Evolutionary conservation across 2,113 vertebrate species (phyloP), one percentile per base, ranked within the genome.

Genomic region (Bubo bubo): DNA sequence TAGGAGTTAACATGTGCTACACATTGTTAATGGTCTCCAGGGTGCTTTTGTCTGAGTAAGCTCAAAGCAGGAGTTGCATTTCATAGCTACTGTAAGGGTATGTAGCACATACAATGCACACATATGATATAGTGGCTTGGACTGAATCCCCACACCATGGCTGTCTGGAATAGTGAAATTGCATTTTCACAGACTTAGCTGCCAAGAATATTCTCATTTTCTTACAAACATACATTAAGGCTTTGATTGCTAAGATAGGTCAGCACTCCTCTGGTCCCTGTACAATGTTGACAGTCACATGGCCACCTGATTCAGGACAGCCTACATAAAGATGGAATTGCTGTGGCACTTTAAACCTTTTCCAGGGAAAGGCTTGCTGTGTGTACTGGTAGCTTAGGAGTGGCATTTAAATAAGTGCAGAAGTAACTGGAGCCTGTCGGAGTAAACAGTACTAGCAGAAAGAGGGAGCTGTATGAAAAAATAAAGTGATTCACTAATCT

Each of bases 281-380:
- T 8, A 55, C 23, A 58, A 19, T 0, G 0, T 21, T 70, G 32
- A 14, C 50, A 82, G 77, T 75, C 11, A 3, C 18, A 59, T 12
- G 16, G 23, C 39, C 7, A 12, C 4, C 0, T 2, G 39, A 49
- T 72, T 67, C 60, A 79, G 35, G 16, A 16, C 15, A 76, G 28
- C 13, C 12, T 58, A 63, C 22, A 28, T 79, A 55, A 79, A 82
- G 43, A 35, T 12, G 7, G 30, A 86, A 87, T 58, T 91, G 53
- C 56, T 91, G 21, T 2, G 2, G 20, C 10, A 24, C 17, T 66
- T 87, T 41, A 70, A 81, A 13, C 9, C 14, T 88, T 90, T 89
- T 76, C 39, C 30, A 76, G 9, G 17, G 70, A 59, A 30, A 85
- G 8, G 6, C 35, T 87, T 90, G 14, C 16, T 81, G 7, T 12